A percentile compares a stretch with the other conserved stretches of the same genome.
Conservation (phyloP, 2,797 vertebrate genomes). For the Gallinago solitaria region DNA sequence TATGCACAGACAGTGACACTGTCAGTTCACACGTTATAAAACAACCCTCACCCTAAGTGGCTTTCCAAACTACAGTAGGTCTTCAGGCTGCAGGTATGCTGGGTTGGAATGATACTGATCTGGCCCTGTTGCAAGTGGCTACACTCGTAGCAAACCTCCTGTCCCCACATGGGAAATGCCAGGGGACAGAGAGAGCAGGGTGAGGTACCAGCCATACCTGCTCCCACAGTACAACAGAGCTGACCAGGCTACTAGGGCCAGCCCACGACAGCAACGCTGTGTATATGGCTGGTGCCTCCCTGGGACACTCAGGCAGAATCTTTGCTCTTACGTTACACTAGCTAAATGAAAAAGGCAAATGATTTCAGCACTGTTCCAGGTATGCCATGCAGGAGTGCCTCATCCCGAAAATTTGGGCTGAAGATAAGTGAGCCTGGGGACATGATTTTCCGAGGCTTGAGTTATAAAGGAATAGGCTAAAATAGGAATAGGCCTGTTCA, state of each 20-base stretch:
- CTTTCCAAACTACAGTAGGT: background rate
- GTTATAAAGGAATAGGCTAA: background rate
- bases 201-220: background rate
- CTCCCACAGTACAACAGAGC: rapidly evolving
- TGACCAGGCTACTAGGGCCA: background rate
- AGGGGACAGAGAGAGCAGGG: rapidly evolving
- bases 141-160: background rate
- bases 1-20: background rate
- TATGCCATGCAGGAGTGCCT: background rate
- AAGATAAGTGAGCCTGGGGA: background rate
- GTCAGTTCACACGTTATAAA: background rate
- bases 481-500: no score
- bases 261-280: background rate
- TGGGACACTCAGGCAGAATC: background rate
- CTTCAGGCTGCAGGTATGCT: background rate
- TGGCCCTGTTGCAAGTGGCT: conserved; percentile 3
- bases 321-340: background rate
- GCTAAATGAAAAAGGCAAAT: background rate
- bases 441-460: background rate
- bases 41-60: background rate
- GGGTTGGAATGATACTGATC: background rate
- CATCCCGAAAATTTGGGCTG: background rate
- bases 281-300: background rate
- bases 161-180: rapidly evolving
- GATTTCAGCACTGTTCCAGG: background rate